Percentiles rank a stretch among this genome's conserved stretches.
phyloP scores from a whole-genome alignment of 2,888 invertebrate species.

The Bhutanitis thaidina region DNA sequence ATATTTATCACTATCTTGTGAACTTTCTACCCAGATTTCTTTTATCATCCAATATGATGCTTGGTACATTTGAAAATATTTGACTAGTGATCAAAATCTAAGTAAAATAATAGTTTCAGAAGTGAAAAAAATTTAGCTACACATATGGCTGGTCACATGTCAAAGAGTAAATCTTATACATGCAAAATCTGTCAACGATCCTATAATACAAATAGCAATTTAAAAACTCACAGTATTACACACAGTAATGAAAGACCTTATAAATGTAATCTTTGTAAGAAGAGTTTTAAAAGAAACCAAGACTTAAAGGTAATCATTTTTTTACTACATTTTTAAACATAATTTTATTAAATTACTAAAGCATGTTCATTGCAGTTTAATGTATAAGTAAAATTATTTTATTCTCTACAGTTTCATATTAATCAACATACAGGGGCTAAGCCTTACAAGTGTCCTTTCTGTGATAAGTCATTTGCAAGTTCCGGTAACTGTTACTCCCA shows the following conservation, averaged over 20 bases:
- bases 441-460: slow-evolving; percentile 86
- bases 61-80: too few relatives aligned
- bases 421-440: slow-evolving; percentile 87
- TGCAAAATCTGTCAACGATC: slow-evolving; percentile 85
- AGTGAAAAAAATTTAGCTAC: slow-evolving; percentile 81
- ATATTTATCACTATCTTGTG: too few relatives aligned
- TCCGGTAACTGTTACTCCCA: slow-evolving; percentile 88
- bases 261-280: slow-evolving; percentile 84
- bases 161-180: slow-evolving; percentile 39
- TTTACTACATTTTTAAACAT: background rate
- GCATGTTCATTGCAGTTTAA: too few relatives aligned
- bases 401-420: slow-evolving; percentile 86
- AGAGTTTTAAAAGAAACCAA: slow-evolving; percentile 86
- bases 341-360: too few relatives aligned
- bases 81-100: too few relatives aligned
- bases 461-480: slow-evolving; percentile 85
- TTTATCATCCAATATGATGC: too few relatives aligned
- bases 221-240: slow-evolving; percentile 84
- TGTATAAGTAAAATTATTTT: slow-evolving; percentile 32
- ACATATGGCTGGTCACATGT: slow-evolving; percentile 75
- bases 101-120: slow-evolving; percentile 46
- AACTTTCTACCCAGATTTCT: too few relatives aligned
- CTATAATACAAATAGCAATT: slow-evolving; percentile 83
- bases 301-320: slow-evolving; percentile 82
- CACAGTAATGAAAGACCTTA: slow-evolving; percentile 85